These are phyloP conservation scores for Eulemur coronatus DNA, from an alignment of 2,797 vertebrate genomes.

Conservation along the genomic window DNA sequence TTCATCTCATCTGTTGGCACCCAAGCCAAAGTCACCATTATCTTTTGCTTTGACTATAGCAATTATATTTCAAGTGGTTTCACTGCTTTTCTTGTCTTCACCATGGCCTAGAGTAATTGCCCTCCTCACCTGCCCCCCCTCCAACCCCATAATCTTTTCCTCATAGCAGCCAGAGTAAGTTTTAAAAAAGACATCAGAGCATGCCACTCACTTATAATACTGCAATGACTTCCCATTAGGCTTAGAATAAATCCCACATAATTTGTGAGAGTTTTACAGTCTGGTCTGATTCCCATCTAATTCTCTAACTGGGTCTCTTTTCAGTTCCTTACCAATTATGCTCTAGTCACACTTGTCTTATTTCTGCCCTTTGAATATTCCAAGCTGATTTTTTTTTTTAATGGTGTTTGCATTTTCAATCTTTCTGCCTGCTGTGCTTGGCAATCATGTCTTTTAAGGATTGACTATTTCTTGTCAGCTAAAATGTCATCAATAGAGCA, in stretches of 20 bases:
- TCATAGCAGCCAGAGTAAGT: not conserved
- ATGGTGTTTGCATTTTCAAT: not conserved
- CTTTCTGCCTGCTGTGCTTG: not conserved
- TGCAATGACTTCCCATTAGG: not conserved
- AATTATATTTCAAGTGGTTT: not conserved
- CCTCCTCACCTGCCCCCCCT: not conserved
- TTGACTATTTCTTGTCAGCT: not conserved
- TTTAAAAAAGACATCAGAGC: not conserved
- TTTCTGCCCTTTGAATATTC: not conserved
- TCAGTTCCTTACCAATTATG: not conserved
- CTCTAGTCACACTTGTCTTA: not conserved
- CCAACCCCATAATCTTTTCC: not conserved
- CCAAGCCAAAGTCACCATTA: not conserved
- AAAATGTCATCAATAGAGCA: not conserved
- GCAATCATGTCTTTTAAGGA: not conserved
- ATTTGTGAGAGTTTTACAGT: not conserved
- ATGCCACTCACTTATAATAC: not conserved
- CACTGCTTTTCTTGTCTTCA: not conserved
- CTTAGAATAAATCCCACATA: not conserved
- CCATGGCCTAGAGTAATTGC: not conserved
- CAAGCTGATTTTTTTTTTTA: not conserved
- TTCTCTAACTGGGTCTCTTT: not conserved
- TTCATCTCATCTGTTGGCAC: not conserved
- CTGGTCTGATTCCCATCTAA: not conserved
- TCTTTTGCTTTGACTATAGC: not conserved